phyloP scores from a whole-genome alignment of 2,797 vertebrate genomes.

The Crax fasciolata region DNA sequence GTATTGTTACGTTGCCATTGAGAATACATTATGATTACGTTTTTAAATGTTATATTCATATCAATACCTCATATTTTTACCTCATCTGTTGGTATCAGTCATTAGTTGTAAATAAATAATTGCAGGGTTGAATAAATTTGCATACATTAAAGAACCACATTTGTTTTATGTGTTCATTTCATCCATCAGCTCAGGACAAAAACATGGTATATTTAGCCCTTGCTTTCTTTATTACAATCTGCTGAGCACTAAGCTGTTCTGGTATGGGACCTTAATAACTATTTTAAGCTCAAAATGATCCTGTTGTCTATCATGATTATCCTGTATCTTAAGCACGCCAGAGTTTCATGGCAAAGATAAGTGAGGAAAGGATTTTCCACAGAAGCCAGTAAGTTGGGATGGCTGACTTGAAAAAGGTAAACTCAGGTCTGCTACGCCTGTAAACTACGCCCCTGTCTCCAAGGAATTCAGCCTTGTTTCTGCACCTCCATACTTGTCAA shows the following conservation, averaged over 20 bases:
- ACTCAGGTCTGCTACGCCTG: neutral
- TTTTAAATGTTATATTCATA: constrained; percentile 82
- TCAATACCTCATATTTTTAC: constrained; percentile 88
- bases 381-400: neutral
- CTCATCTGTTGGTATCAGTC: constrained; percentile 82
- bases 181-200: neutral
- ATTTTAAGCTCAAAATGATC: neutral
- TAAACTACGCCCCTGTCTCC: neutral
- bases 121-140: constrained; percentile 82
- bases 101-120: constrained; percentile 83
- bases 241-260: neutral
- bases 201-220: neutral
- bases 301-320: neutral
- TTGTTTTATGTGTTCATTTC: constrained; percentile 33
- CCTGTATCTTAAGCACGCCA: neutral
- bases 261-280: neutral
- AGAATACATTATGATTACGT: constrained; percentile 77
- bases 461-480: neutral
- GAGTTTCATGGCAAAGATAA: neutral
- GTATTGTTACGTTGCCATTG: constrained; percentile 78
- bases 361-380: neutral
- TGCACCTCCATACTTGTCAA: neutral
- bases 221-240: neutral
- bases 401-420: neutral
- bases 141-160: constrained; percentile 66